Percentiles rank a stretch among this genome's conserved stretches.
phyloP scores from a whole-genome alignment of 2,797 vertebrate species.

The Rhincodon typus region DNA sequence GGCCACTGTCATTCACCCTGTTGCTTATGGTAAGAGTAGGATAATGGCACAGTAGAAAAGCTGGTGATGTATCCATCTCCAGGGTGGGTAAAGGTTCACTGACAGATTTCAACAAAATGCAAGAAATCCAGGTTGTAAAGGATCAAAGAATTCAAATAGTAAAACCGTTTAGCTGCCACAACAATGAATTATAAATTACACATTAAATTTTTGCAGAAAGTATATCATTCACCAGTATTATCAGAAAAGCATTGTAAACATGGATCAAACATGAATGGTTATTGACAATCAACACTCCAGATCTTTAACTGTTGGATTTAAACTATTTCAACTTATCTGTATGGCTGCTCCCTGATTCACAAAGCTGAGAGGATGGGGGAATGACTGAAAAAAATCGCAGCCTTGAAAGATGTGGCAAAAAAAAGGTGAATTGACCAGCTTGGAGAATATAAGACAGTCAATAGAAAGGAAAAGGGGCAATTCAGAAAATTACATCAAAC shows the following conservation, averaged over 20 bases:
- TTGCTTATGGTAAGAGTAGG: neutral
- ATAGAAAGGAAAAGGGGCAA: neutral
- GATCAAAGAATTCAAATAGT: neutral
- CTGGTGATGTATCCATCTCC: neutral
- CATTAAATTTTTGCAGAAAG: neutral
- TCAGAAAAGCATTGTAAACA: neutral
- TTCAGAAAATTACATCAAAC: neutral
- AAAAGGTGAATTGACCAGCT: neutral
- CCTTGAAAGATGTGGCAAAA: neutral
- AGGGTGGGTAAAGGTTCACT: neutral
- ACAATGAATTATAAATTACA: neutral
- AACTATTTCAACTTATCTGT: neutral
- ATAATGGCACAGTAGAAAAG: neutral
- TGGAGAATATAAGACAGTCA: neutral
- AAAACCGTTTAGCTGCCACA: neutral
- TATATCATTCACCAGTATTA: neutral
- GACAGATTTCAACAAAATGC: neutral
- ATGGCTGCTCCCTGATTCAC: neutral
- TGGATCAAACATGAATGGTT: neutral
- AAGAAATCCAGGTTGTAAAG: neutral
- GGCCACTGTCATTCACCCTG: neutral
- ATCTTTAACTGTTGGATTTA: neutral
- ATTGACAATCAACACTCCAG: neutral
- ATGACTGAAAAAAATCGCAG: neutral
- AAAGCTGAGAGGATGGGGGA: neutral